Evolutionary conservation across 2,888 invertebrate genomes (phyloP).

Genomic region (Andrena bucephala): DNA sequence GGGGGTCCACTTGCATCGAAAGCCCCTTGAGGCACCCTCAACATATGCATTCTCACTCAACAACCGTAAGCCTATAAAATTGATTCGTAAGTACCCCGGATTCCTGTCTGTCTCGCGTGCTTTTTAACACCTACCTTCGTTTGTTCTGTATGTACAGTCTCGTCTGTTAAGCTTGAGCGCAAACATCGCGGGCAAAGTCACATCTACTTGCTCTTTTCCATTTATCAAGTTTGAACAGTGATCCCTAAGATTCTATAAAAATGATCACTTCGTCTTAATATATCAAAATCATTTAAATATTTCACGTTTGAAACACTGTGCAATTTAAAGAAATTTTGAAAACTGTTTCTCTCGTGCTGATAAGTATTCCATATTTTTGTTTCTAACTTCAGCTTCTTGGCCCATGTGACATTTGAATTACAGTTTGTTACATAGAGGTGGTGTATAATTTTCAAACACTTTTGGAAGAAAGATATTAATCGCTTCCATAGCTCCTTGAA

Average conservation of each 20-base stretch:
- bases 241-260: no score
- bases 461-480: neutral
- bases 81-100: constrained; percentile 83
- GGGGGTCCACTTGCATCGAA: constrained; percentile 83
- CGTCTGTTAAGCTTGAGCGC: constrained; percentile 23
- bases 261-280: no score
- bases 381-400: neutral
- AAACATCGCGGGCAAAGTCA: constrained; percentile 25
- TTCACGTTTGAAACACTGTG: neutral
- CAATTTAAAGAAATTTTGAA: neutral
- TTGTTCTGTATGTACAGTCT: constrained; percentile 27
- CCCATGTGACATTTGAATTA: no score
- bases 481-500: neutral
- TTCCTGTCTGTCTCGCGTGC: constrained; percentile 76
- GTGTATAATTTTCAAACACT: neutral
- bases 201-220: neutral
- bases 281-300: no score
- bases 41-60: constrained; percentile 82
- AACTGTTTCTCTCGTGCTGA: neutral
- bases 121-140: constrained; percentile 80
- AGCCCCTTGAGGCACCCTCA: constrained; percentile 82
- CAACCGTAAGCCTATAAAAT: constrained; percentile 76
- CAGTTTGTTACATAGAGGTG: no score
- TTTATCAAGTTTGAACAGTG: neutral
- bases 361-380: neutral